phyloP scores from a whole-genome alignment of 2,888 invertebrate species.

The Cartodere bifasciata region DNA sequence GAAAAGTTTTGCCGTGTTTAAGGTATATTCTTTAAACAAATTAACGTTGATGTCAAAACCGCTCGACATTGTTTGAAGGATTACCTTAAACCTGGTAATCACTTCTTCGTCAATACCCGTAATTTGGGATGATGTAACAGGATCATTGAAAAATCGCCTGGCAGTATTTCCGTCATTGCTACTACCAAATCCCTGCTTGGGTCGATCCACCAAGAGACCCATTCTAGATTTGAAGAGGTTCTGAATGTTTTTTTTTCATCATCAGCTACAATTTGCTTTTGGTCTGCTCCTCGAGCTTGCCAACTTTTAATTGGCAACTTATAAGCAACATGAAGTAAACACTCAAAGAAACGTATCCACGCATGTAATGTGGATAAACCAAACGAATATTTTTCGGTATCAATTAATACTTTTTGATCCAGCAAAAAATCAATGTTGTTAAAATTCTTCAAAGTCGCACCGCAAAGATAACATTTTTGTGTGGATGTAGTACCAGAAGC shows the following conservation, averaged over 20 bases:
- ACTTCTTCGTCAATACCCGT: conserved; percentile 20
- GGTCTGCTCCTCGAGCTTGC: conserved; percentile 4
- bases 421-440: conserved; percentile 6
- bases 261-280: conserved; percentile 17
- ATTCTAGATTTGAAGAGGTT: conserved; percentile 17
- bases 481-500: conserved; percentile 13
- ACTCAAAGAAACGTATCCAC: conserved; percentile 23
- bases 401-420: conserved; percentile 11
- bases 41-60: conserved; percentile 16
- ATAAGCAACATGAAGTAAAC: conserved; percentile 20
- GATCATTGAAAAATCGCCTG: conserved; percentile 16
- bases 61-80: conserved; percentile 14
- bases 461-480: conserved; percentile 15
- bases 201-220: conserved; percentile 16
- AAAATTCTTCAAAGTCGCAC: conserved; percentile 11
- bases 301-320: conserved; percentile 20
- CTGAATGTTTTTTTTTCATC: conserved; percentile 18
- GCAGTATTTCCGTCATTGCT: conserved; percentile 16
- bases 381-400: conserved; percentile 12
- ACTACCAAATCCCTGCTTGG: conserved; percentile 15
- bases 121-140: conserved; percentile 16
- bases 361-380: conserved; percentile 19
- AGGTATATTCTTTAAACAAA: conserved; percentile 12
- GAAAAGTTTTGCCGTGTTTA: conserved; percentile 17
- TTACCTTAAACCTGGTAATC: conserved; percentile 16